Percentiles rank a stretch among this genome's conserved stretches.
Evolutionary conservation across 2,888 invertebrate genomes (phyloP).

Genomic region (Agrotis exclamationis): DNA sequence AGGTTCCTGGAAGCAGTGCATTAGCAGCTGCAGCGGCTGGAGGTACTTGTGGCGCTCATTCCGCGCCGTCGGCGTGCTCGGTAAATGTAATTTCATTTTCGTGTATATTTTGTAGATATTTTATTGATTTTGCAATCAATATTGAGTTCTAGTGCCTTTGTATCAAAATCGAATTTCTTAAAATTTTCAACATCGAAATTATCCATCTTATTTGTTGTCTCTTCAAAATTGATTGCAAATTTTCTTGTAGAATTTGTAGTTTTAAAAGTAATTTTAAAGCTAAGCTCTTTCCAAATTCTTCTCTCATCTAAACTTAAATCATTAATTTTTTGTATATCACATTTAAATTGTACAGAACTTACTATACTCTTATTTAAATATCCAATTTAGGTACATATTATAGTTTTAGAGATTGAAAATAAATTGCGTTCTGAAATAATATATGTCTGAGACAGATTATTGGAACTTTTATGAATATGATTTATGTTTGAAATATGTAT

Average conservation of each 20-base stretch:
- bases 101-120: constrained; percentile 49
- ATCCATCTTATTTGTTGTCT: not conserved
- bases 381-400: not conserved
- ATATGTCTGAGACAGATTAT: not conserved
- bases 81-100: constrained; percentile 77
- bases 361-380: constrained; percentile 7
- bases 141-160: not conserved
- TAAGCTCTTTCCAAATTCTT: constrained; percentile 30
- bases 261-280: constrained; percentile 31
- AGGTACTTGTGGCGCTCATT: constrained; percentile 86
- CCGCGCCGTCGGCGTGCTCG: constrained; percentile 88
- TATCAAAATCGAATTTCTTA: not conserved
- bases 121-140: constrained; percentile 34
- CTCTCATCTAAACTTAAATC: constrained; percentile 27
- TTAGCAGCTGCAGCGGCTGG: constrained; percentile 86
- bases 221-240: constrained; percentile 37
- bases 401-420: constrained; percentile 5
- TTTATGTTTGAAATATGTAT: not conserved
- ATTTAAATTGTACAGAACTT: constrained; percentile 31
- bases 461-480: not conserved
- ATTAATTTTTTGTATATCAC: constrained; percentile 30
- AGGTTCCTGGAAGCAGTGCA: constrained; percentile 89
- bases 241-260: constrained; percentile 31
- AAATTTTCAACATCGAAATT: not conserved
- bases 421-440: constrained; percentile 5